Evolutionary conservation across 2,888 invertebrate species (phyloP), one percentile per base, ranked within the genome.

Genomic region (Sialis fuliginosa): DNA sequence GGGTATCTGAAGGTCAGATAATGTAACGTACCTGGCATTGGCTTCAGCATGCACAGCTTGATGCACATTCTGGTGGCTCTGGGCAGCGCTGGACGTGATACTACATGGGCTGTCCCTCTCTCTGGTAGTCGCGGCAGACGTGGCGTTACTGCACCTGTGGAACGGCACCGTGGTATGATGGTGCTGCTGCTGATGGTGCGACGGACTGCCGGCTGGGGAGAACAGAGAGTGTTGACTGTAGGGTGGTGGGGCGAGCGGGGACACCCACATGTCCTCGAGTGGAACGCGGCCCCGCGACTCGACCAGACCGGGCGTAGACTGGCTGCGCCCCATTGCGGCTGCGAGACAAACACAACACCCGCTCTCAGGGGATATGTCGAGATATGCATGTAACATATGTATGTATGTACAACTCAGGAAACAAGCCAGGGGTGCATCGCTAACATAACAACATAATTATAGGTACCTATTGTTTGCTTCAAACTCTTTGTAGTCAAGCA

Each of bases 291-390:
- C 93, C 56, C 81, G 77, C 49, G 92, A 90, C 69, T 96, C 95
- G 57, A 96, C 85, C 57, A 95, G 74, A 42, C 93, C 95, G 9
- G 96, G 95, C 50, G 96, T 93, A 57, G 95, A 95, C 63, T 89
- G 89, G 66, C 93, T 91, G 60, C 95, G 79, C 58, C 92, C 89
- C 83, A 93, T 84, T 57, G 91, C 89, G 69, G 88, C 91, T 90
- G 71, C 54, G 62, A 66, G 22, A 22, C 22, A 22, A 22, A 22
- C 22, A 22, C 22, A 22, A 22, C 22, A 22, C 22, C 22, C 22
- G 22, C 22, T 22, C 22, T 22, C 22, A 22, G 22, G 22, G 22
- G 22, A 22, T 22, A 22, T 22, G 22, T 22, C 22, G 22, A 22
- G 22, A 22, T 22, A 22, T 22, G 22, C 22, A 22, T 22, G n/a